Evolutionary conservation across 64 coral and sea anemone species (phyloP), one percentile per base, ranked within the genome.

Genomic region (Pachyseris speciosa): DNA sequence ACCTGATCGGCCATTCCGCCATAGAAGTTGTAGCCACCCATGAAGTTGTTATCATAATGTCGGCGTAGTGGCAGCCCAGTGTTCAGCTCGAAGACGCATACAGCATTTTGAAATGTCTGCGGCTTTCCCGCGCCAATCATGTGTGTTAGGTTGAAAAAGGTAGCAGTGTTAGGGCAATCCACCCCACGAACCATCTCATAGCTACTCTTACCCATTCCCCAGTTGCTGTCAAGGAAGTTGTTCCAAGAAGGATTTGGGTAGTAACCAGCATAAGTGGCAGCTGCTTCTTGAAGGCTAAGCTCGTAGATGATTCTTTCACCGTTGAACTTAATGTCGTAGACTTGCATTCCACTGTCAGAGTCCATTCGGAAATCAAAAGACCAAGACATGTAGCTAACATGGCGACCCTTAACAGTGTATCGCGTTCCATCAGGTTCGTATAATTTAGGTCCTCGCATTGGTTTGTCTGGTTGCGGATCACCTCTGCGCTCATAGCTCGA

Each of bases 61-160:
- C 95, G 88, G 26, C 95, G 83, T 0, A 98, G 60, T 12, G 95
- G 95, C 12, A 87, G 83, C 5, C 95, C 95, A 27, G 67, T 83
- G 67, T 90, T 80, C 28, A 90, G 41, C 44, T 98, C 91, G 44
- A 98, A 98, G 9, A 98, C 67, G 28, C 95, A 98, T 8, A 98
- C 87, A 1, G 73, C 91, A 38, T 98, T 98, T 1, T 67, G 74
- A 20, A 90, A 67, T 87, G 50, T 87, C 71, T 22, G n/a, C 9
- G 95, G 87, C 16, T 9, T n/a, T 38, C 12, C 58, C 31, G 53
- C 26, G 36, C 74, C 42, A 0, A 77, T 34, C 27, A 83, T 66
- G 65, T 91, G 68, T 7, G 94, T 68, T 5, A 75, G 13, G 34
- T 98, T 91, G 60, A 91, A 91, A 3, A 83, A 98, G 1, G 55